Evolutionary conservation across 2,888 invertebrate species (phyloP), one percentile per base, ranked within the genome.

Genomic region (Cactoblastis cactorum): DNA sequence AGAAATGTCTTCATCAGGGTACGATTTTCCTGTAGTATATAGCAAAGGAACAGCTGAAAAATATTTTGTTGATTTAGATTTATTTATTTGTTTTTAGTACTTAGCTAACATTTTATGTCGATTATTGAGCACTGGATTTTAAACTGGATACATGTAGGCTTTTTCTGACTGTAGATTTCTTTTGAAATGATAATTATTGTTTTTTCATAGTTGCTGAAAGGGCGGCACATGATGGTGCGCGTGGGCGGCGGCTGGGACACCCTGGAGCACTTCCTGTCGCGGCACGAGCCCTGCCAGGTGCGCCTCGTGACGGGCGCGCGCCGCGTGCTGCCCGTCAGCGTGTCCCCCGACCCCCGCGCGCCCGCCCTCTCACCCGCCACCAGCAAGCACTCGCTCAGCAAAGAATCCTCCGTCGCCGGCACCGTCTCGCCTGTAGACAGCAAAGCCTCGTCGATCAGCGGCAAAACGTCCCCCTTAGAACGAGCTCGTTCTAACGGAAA

Each of bases 171-270:
- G n/a, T n/a, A n/a, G n/a, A n/a, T n/a, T n/a, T n/a, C n/a, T n/a
- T n/a, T n/a, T n/a, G n/a, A n/a, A n/a, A n/a, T n/a, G n/a, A n/a
- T 2, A 34, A 11, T 34, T n/a, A 9, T 18, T 11, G 37, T 41
- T 50, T 50, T 50, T 54, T 64, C 72, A 3, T 91, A 97, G 96
- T 81, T 96, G 73, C 90, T 97, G 74, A 96, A 96, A 80, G 96
- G 95, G 47, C 93, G 95, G n/a, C 97, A 97, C 91, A 97, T 97
- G 93, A 97, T 97, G 97, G 97, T 97, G 52, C 93, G 97, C 67
- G 97, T 97, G 47, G 97, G 97, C 54, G 97, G 97, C 59, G 97
- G 97, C 58, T 97, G 97, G 97, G 96, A 96, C 89, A 97, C 97
- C 14, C 88, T 97, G 77, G 97, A 97, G 81, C 96, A 97, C 90